Evolutionary conservation across 2,888 invertebrate genomes (phyloP), one percentile per base, ranked within the genome.

Genomic region (Vanessa cardui): DNA sequence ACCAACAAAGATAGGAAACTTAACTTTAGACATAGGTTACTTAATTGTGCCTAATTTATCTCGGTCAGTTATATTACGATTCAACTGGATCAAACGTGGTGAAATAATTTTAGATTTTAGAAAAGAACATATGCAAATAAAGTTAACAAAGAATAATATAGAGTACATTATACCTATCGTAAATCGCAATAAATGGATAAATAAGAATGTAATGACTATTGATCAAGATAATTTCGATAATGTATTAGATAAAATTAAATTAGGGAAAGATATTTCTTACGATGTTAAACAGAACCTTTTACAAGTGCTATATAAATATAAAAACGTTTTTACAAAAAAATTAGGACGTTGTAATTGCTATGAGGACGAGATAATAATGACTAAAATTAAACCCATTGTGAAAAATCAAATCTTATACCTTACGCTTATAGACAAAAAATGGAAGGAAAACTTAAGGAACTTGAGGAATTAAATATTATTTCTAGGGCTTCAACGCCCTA

Each of bases 361-460:
- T n/a, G 26, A 74, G 50, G 75, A 78, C 58, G 62, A 66, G 6
- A 65, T 75, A 68, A 63, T 70, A 44, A 73, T 75, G 73, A 20
- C 18, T 0, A 18, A 54, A 0, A 62, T 74, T 6, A 9, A 18
- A 0, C 76, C 76, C 0, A 31, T 76, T 46, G 46, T 75, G 7
- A 75, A 68, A 31, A 63, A 61, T 0, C 46, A 73, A 1, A 76
- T 52, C 76, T 75, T 1, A 26, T 78, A 12, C 76, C 76, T 0
- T 76, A 71, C 60, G 74, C 76, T 0, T 74, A 77, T 70, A 58
- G 76, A 5, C 31, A 39, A 0, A 73, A 72, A 31, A 31, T 78
- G 1, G 72, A 73, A 18, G 21, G 47, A 18, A 75, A 75, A 52
- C 46, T 76, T 18, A 21, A 16, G 0, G 74, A 77, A 52, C 66